Base-by-base conservation (phyloP, 2,113 vertebrate genomes). In the Pelodiscus sinensis region DNA sequence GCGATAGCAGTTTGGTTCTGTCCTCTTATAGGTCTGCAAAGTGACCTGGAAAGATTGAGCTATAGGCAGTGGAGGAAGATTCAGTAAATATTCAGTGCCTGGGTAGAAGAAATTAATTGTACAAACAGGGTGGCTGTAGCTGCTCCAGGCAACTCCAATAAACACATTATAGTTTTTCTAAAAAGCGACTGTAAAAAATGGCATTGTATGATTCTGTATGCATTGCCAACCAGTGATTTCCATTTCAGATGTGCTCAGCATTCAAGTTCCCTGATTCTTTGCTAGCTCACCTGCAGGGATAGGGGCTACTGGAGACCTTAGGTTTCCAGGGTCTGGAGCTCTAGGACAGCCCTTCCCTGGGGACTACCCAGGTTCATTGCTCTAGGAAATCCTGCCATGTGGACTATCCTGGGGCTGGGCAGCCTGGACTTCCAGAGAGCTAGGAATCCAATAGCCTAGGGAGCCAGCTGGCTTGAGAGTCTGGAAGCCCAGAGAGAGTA, bases 91-190 rank as follows among this genome's bases (percentile, higher is more conserved):
- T 11, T 4, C 56, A 15, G 5, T 29, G 25, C 19, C 11, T 10
- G 4, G 38, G 13, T 35, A 52, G 5, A 16, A 65, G 62, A 24
- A 57, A 8, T 56, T 54, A 78, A 5, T 8, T 35, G 62, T 29
- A 8, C 0, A 79, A 82, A 12, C 54, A 85, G 44, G 2, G 9
- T 75, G 35, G 56, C 44, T 50, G 27, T 0, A 0, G 2, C 24
- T 54, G 51, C 35, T 24, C 13, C 75, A 75, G 62, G 84, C 2
- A 1, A 24, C 62, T n/a, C 0, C 4, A 16, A 58, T 31, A 25
- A 9, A 60, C 9, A 12, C 51, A 71, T n/a, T 38, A 25, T 4
- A 38, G 58, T 44, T 84, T 38, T 24, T 77, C 21, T 44, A 44
- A 75, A 24, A 75, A 44, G 38, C 7, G 21, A 44, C 25, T 57